Conservation (phyloP, 2,797 vertebrate genomes). For the Uromys caudimaculatus region DNA sequence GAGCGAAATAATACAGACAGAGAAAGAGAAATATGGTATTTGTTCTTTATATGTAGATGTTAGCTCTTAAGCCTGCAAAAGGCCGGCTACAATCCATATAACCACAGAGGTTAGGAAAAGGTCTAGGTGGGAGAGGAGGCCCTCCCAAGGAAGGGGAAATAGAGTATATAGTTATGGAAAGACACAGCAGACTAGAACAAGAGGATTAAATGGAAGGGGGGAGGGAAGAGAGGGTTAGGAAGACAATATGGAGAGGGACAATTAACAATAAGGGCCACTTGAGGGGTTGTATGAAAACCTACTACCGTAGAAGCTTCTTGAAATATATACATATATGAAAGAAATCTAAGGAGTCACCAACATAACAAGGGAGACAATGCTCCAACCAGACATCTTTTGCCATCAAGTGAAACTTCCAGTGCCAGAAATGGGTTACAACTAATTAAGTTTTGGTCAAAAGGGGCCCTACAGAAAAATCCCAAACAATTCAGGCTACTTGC, state of each 20-base stretch:
- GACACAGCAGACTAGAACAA: not conserved
- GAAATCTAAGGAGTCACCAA: not conserved
- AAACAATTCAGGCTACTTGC: not conserved
- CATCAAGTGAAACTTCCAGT: not conserved
- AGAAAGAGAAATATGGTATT: not conserved
- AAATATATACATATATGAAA: not conserved
- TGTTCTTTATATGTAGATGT: not conserved
- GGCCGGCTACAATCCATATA: not conserved
- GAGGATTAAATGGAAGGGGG: not conserved
- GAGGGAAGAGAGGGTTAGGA: not conserved
- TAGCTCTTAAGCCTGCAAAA: not conserved
- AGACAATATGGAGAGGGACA: not conserved
- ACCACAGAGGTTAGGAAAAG: conserved; percentile 2
- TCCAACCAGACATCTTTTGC: not conserved
- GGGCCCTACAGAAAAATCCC: not conserved
- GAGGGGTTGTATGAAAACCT: not conserved
- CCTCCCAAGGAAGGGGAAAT: not conserved
- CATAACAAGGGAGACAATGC: not conserved
- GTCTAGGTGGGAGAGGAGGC: not conserved
- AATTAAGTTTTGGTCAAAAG: not conserved
- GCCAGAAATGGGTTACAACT: not conserved
- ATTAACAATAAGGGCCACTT: not conserved
- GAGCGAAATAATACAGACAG: not conserved
- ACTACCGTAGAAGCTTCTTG: not conserved
- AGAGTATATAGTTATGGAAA: not conserved